Evolutionary conservation across 2,797 vertebrate genomes (phyloP), one percentile per base, ranked within the genome.

Genomic region (Botia kubotai): DNA sequence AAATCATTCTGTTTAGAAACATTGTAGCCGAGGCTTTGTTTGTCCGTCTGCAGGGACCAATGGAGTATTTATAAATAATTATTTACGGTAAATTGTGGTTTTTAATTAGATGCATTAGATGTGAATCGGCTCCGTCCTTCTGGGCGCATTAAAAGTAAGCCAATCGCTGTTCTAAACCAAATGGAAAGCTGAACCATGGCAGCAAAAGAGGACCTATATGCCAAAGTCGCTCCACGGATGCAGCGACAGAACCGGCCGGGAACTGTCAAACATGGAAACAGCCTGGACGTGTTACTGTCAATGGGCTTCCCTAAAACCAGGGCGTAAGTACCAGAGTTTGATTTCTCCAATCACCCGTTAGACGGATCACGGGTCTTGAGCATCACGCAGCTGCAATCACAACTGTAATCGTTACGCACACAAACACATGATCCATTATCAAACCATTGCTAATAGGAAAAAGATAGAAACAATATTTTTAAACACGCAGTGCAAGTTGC

Each of bases 251-350:
- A 50, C 90, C 96, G 97, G 71, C 86, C 94, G 11, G 94, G 93
- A 71, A 96, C 96, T 87, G 76, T 97, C 91, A 98, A 96, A 88
- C 97, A 96, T 81, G 96, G 97, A 84, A 96, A 96, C 2, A 92
- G 95, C 86, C 93, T 97, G 91, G 97, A 98, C 82, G 95, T 98
- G 87, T 94, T 97, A 79, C 95, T 98, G 83, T 96, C 97, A 88
- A 98, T 98, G 97, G 97, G 97, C 72, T 98, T 98, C 90, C 96
- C 97, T 81, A 95, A 94, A 90, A 95, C 95, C 84, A 95, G 97
- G 91, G 97, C 97, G 97, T 98, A 93, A 98, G 97, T 98, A 90
- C 58, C 68, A 86, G 76, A 70, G 29, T 82, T 62, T 33, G 26
- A 62, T 62, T 70, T 81, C 87, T 77, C 70, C 62, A 55, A 79